Evolutionary conservation across 2,888 invertebrate species (phyloP), one percentile per base, ranked within the genome.

Genomic region (Aproaerema taeniolella): DNA sequence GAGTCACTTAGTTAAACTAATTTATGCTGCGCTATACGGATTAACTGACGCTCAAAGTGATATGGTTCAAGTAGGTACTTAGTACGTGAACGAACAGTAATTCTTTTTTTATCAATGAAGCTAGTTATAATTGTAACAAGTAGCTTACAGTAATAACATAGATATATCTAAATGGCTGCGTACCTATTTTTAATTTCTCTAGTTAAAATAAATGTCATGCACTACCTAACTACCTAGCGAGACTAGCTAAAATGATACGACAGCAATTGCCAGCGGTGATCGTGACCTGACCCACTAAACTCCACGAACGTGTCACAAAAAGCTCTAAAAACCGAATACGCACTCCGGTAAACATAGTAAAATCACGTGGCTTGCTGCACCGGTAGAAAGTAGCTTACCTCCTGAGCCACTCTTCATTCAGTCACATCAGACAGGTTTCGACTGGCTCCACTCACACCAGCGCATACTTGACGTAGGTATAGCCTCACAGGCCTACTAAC

Each of bases 341-440:
- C 34, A n/a, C 12, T 5, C 12, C 12, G 53, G 61, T 67, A 66
- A 68, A 64, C 63, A 62, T 59, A 57, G 50, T 53, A 56, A 53
- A 49, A 55, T 70, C 67, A 71, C 70, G 67, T 73, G 71, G 61
- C 47, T n/a, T 50, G 55, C 52, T 53, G 64, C 53, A 65, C 70
- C 65, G 69, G 75, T 85, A 85, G 85, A 85, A 85, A 85, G 83
- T 82, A 79, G 81, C 76, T 74, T 76, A 75, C 80, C 78, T 79
- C 78, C 71, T 77, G 72, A 63, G 70, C 78, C 71, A 75, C 76
- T 82, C 81, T 82, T 81, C 81, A 85, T 83, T 83, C 78, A 85
- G 63, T 68, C 66, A 68, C 66, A 64, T 58, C 58, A 74, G 81
- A 82, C 85, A 80, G 78, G 83, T 83, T 80, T 68, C 67, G 62